Evolutionary conservation across 2,113 vertebrate species (phyloP).

Genomic region (Lepidothrix coronata): DNA sequence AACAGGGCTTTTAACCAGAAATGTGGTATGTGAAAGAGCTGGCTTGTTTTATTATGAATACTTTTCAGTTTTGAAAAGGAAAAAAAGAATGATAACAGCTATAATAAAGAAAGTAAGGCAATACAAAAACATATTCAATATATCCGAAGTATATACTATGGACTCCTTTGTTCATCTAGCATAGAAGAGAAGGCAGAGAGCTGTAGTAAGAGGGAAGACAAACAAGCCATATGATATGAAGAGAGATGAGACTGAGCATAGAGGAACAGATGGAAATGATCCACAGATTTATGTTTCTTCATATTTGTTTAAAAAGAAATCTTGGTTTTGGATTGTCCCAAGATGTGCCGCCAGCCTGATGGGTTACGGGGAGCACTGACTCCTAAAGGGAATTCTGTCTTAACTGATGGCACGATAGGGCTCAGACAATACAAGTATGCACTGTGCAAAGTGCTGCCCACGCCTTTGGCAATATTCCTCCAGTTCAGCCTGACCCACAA

Average conservation of each 20-base stretch:
- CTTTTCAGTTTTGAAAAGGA: neutral
- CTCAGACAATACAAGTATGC: conserved; percentile 7
- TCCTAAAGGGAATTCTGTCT: neutral
- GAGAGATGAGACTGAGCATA: neutral
- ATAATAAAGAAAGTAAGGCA: conserved; percentile 3
- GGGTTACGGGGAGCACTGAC: neutral
- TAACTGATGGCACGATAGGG: conserved; percentile 21
- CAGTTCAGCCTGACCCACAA: conserved; percentile 54
- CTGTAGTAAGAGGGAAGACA: neutral
- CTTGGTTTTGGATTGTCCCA: conserved; percentile 11
- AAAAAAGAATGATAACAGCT: conserved; percentile 29
- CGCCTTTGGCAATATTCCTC: conserved; percentile 30
- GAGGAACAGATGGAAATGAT: conserved; percentile 43
- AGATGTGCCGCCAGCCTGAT: neutral
- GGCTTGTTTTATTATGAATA: conserved; percentile 19
- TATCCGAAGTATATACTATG: neutral
- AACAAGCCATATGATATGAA: neutral
- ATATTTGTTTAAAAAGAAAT: neutral
- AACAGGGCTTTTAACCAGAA: conserved; percentile 29
- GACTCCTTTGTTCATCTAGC: conserved; percentile 3
- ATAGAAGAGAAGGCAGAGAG: neutral
- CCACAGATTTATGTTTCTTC: neutral
- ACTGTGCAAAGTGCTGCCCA: conserved; percentile 29
- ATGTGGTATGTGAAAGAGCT: neutral
- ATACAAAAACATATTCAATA: neutral